These are phyloP conservation scores for Oscheius sp. DNA, from an alignment of 2,888 invertebrate species.

Conservation along the genomic window DNA sequence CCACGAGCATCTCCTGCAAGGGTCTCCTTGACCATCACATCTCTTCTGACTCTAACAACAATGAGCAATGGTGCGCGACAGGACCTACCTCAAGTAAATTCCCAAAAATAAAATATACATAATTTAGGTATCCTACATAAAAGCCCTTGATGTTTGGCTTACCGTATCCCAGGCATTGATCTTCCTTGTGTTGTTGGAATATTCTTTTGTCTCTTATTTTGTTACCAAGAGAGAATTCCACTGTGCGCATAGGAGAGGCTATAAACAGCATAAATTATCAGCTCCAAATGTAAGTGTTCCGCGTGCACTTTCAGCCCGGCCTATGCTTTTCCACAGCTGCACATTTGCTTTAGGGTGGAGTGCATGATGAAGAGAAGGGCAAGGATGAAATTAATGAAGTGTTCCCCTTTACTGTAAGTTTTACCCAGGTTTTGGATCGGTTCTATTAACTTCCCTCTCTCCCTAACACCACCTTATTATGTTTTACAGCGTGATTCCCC, in stretches of 20 bases:
- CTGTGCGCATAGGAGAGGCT: constrained; percentile 57
- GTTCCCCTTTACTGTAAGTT: constrained; percentile 34
- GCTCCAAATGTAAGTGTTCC: constrained; percentile 13
- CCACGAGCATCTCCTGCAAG: constrained; percentile 72
- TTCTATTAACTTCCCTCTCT: constrained; percentile 1
- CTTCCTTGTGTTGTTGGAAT: constrained; percentile 72
- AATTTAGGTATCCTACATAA: constrained; percentile 64
- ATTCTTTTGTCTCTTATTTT: constrained; percentile 72
- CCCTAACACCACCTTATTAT: not conserved
- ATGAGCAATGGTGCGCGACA: constrained; percentile 73
- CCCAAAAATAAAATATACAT: not conserved
- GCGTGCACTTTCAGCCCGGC: not conserved
- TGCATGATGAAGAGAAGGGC: constrained; percentile 30
- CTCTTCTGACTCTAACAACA: constrained; percentile 71
- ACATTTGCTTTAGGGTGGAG: constrained; percentile 18
- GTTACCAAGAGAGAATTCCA: constrained; percentile 65
- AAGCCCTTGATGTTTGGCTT: constrained; percentile 72
- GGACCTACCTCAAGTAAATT: constrained; percentile 70
- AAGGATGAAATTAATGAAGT: constrained; percentile 31
- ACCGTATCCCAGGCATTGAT: constrained; percentile 71
- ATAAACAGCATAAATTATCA: constrained; percentile 28
- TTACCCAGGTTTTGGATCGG: not conserved
- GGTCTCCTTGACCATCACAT: constrained; percentile 72
- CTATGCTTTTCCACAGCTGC: not conserved
- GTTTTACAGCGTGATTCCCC: constrained; percentile 24